Evolutionary conservation across 2,888 invertebrate genomes (phyloP), one percentile per base, ranked within the genome.

Genomic region (Unio pictorum): DNA sequence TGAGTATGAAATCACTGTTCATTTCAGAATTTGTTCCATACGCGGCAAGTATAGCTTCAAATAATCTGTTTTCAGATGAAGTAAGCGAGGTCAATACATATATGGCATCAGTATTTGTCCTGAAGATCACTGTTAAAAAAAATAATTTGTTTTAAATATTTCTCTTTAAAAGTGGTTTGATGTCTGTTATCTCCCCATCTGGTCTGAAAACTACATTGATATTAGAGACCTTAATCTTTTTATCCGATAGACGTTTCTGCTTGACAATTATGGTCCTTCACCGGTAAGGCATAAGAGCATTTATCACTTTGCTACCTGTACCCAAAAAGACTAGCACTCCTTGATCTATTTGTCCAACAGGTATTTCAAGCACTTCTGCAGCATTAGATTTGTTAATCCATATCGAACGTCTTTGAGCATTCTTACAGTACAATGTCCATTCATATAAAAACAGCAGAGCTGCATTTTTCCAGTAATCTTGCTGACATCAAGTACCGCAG

Each of bases 241-340:
- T 8, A 55, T 63, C 28, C 66, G 65, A 54, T n/a, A 54, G 54
- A 18, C 68, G 67, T 11, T 75, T 68, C 23, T 67, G 71, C 15
- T 68, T 75, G 54, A 84, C 72, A 30, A 78, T 71, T 30, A 83
- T 68, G 34, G 78, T 71, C 57, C 79, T 77, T 68, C 73, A 84
- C 61, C 86, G 75, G 45, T 79, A 55, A 56, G 84, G 81, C 80
- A 81, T 80, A 28, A 85, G 73, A 11, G 85, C 59, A 18, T 77
- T 73, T n/a, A 64, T 65, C 6, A 80, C 75, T 54, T 67, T 64
- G 26, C 79, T 84, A 4, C 85, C 85, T 23, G 67, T 66, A 15
- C 81, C 78, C 34, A 85, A 59, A 4, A 84, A 61, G 23, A 75
- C 83, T 34, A 81, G 69, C 20, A 80, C 68, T 26, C 75, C 78